phyloP scores from a whole-genome alignment of 2,888 invertebrate genomes.

The Coelogynopora nodosa region DNA sequence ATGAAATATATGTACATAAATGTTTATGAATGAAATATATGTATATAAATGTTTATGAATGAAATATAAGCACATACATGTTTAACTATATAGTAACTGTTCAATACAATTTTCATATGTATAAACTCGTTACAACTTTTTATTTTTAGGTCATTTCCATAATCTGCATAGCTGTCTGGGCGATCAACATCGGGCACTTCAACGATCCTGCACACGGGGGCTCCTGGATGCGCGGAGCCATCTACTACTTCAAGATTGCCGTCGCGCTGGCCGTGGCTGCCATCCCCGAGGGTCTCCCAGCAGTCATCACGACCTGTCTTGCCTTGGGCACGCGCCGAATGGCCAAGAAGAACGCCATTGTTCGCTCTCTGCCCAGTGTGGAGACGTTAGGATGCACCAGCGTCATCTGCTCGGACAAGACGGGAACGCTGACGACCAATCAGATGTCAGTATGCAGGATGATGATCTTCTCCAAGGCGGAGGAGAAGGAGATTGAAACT shows the following conservation, averaged over 20 bases:
- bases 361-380: slow-evolving; percentile 94
- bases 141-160: slow-evolving; percentile 80
- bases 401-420: slow-evolving; percentile 99
- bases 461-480: slow-evolving; percentile 46
- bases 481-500: slow-evolving; percentile 34
- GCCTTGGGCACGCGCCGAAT: slow-evolving; percentile 92
- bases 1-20: too few relatives aligned
- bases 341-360: slow-evolving; percentile 99
- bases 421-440: slow-evolving; percentile 96
- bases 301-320: slow-evolving; percentile 98
- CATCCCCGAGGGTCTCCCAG: slow-evolving; percentile 98
- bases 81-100: too few relatives aligned
- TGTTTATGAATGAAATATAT: too few relatives aligned
- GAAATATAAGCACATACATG: too few relatives aligned
- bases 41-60: too few relatives aligned
- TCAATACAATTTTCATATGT: too few relatives aligned
- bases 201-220: slow-evolving; percentile 87
- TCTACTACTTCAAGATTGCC: slow-evolving; percentile 99
- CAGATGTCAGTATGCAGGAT: slow-evolving; percentile 96
- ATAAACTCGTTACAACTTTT: too few relatives aligned
- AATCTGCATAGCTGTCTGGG: slow-evolving; percentile 99
- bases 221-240: slow-evolving; percentile 98
- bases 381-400: slow-evolving; percentile 99
- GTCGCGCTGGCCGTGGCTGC: slow-evolving; percentile 98
- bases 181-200: slow-evolving; percentile 99